Base-by-base conservation (phyloP, 2,888 invertebrate genomes). In the Theristus sp. region DNA sequence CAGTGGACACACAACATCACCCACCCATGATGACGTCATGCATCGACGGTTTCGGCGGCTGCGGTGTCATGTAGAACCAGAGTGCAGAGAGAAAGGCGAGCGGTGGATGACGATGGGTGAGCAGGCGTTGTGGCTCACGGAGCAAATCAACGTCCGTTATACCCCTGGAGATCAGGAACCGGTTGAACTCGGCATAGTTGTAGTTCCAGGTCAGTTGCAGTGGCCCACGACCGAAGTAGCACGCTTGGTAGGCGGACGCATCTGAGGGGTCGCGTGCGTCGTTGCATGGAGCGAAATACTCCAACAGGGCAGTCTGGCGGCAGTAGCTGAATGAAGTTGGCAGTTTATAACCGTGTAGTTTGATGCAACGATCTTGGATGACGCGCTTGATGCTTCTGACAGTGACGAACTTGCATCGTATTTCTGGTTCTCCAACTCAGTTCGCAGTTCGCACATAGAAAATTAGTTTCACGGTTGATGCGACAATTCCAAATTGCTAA, bases 21-120 rank as follows among this genome's bases (percentile, higher is more conserved):
- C 26, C 28, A 56, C 57, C 57, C 31, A 57, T 2, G 2, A 57
- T 22, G 24, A 57, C 17, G 27, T 57, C 57, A 26, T 57, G 57
- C 28, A 57, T 57, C 24, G 57, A 3, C 2, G 57, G 57, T 38
- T 57, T 57, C 24, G 57, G 57, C 6, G 57, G 57, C 24, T 57
- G 57, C n/a, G 57, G 57, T 10, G 57, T 57, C 57, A 57, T 57
- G 27, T 57, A 57, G 57, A 57, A 57, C 57, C 57, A 57, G 10
- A 57, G 38, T 2, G 57, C 28, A 10, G 38, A 29, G 30, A 57
- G 6, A 6, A 57, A 20, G 20, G 38, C 46, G 30, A 57, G 31
- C 3, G 57, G 57, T 28, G 57, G 57, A 31, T 57, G 22, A 10
- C n/a, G 29, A 25, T 38, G 29, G 3, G 57, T 31, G 22, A 57